phyloP scores from a whole-genome alignment of 2,888 invertebrate genomes.

The Thecocarcelia acutangulata region DNA sequence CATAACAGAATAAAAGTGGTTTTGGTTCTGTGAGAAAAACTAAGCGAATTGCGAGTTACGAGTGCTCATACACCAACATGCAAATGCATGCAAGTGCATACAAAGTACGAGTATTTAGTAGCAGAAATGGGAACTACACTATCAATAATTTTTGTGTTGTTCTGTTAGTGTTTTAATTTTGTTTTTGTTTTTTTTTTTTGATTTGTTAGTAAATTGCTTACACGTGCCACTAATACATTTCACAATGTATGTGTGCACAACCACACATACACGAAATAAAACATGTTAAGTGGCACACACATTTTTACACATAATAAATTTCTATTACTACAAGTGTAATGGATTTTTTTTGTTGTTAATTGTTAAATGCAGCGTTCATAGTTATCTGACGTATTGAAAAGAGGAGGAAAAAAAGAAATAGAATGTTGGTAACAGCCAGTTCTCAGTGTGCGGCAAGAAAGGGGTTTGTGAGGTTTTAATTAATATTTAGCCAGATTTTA shows the following conservation, averaged over 20 bases:
- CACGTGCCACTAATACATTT: constrained; percentile 67
- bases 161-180: neutral
- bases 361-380: constrained; percentile 27
- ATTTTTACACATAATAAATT: constrained; percentile 42
- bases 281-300: constrained; percentile 51
- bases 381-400: constrained; percentile 23
- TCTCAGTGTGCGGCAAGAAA: neutral
- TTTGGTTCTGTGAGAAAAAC: neutral
- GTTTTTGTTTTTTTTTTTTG: neutral
- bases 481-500: no score
- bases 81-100: no score
- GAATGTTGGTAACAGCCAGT: neutral
- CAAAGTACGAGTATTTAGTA: neutral
- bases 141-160: constrained; percentile 42
- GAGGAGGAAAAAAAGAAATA: neutral
- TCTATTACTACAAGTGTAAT: constrained; percentile 58
- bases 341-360: constrained; percentile 39
- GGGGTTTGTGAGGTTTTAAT: neutral
- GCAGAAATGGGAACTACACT: constrained; percentile 4
- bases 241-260: neutral
- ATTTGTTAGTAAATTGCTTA: constrained; percentile 57
- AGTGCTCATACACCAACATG: neutral
- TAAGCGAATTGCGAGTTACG: neutral
- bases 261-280: constrained; percentile 7
- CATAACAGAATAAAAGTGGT: neutral